These are phyloP conservation scores for Onychomys leucogaster DNA, from an alignment of 2,797 vertebrate genomes.

Conservation along the genomic window DNA sequence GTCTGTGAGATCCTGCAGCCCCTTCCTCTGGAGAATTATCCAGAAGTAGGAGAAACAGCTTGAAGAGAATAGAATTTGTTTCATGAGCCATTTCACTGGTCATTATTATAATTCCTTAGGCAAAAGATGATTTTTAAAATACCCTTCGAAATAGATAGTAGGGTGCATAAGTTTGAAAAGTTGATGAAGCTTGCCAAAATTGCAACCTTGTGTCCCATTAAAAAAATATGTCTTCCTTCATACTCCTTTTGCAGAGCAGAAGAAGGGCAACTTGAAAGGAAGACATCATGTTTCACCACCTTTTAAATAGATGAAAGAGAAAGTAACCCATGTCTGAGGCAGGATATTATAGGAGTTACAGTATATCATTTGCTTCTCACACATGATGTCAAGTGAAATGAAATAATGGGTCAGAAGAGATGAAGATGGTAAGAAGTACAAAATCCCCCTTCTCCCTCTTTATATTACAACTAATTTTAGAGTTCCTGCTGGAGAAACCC, in stretches of 20 bases:
- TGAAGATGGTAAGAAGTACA: neutral
- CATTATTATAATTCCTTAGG: conserved; percentile 74
- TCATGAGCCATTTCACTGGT: conserved; percentile 69
- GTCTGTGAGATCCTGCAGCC: conserved; percentile 54
- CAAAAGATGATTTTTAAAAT: conserved; percentile 71
- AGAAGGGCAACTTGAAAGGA: conserved; percentile 45
- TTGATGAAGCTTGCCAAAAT: conserved; percentile 71
- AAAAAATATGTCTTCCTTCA: conserved; percentile 18
- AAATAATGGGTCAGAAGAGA: conserved; percentile 57
- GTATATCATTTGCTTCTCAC: neutral
- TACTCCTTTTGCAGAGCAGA: conserved; percentile 32
- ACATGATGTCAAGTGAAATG: conserved; percentile 14
- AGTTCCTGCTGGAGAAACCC: neutral
- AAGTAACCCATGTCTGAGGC: neutral
- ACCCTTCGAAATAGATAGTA: conserved; percentile 52
- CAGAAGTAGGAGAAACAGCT: conserved; percentile 32
- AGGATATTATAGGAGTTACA: neutral
- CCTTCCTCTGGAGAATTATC: conserved; percentile 65
- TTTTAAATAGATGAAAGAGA: conserved; percentile 21
- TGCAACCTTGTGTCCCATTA: conserved; percentile 32
- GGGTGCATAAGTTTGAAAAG: conserved; percentile 43
- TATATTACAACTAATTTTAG: neutral
- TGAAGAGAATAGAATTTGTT: conserved; percentile 65
- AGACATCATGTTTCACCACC: neutral
- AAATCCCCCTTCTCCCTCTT: neutral